A percentile compares a stretch with the other conserved stretches of the same genome.
Evolutionary conservation across 1,140 invertebrate genomes (phyloP).

Genomic region (Pachypsylla venusta): DNA sequence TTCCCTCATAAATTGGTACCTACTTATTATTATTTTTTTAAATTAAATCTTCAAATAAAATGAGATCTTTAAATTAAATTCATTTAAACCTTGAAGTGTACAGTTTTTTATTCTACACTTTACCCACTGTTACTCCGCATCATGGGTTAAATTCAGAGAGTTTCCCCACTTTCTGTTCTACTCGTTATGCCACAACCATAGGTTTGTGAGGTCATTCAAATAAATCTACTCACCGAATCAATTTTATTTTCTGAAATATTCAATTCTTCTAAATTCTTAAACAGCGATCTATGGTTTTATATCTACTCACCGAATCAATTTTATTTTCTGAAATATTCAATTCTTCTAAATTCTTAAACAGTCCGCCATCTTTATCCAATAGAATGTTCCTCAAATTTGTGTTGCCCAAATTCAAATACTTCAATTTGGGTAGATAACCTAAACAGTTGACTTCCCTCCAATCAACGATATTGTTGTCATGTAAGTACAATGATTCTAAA

Average conservation of each 20-base stretch:
- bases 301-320: not conserved
- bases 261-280: not conserved
- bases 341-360: conserved; percentile 1
- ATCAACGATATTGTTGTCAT: not conserved
- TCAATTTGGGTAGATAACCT: not conserved
- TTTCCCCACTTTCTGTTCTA: no score
- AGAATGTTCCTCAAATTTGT: not conserved
- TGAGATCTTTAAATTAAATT: no score
- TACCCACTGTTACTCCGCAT: no score
- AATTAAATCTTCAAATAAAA: no score
- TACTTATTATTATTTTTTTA: no score
- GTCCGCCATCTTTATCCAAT: not conserved
- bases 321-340: not conserved
- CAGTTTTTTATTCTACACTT: no score
- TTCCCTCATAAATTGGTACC: no score
- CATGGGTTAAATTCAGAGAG: no score
- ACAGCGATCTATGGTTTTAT: no score
- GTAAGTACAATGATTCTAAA: not conserved
- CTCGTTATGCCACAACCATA: no score
- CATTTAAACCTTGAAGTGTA: no score
- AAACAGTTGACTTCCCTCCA: not conserved
- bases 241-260: not conserved
- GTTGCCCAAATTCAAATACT: not conserved
- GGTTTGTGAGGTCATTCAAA: no score
- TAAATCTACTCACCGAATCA: not conserved